Evolutionary conservation across 2,113 vertebrate species (phyloP), one percentile per base, ranked within the genome.

Genomic region (Canis aureus): DNA sequence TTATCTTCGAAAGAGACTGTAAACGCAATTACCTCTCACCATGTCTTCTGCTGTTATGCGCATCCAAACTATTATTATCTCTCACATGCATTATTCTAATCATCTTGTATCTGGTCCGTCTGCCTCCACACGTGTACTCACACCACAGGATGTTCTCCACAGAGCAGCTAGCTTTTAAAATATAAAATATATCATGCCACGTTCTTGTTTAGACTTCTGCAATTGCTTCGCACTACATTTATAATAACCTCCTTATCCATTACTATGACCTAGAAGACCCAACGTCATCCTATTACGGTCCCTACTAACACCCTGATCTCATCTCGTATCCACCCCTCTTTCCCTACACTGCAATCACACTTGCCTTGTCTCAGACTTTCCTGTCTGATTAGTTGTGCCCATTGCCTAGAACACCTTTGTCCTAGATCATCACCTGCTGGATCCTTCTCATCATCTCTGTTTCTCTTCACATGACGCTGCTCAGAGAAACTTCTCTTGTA

Each of bases 321-420:
- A 51, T 23, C 59, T 64, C 35, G 73, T 16, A 25, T 16, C 57
- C 66, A 43, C 6, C 22, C 25, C 2, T 27, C 57, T 22, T 11
- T 11, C 35, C n/a, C 0, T 2, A 35, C 19, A 0, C 1, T 11
- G 12, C 38, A 57, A 3, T 25, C 22, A 3, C 0, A 17, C 5
- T 1, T 3, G 49, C 4, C 27, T 73, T 17, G 11, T 27, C 7
- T 62, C 59, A 57, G 60, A 17, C 10, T 15, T 60, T 38, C 10
- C 27, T 13, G 8, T 84, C 7, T 51, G 53, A 78, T 29, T 3
- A 49, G 38, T 27, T 64, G 53, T 43, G 32, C 15, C 19, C 20
- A 53, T 27, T 49, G 43, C 27, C 16, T 7, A 7, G 43, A 43
- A 57, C 8, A 10, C 12, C 43, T 43, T 69, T 43, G 3, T 29